Evolutionary conservation across 2,888 invertebrate genomes (phyloP), one percentile per base, ranked within the genome.

Genomic region (Melanchra persicariae): DNA sequence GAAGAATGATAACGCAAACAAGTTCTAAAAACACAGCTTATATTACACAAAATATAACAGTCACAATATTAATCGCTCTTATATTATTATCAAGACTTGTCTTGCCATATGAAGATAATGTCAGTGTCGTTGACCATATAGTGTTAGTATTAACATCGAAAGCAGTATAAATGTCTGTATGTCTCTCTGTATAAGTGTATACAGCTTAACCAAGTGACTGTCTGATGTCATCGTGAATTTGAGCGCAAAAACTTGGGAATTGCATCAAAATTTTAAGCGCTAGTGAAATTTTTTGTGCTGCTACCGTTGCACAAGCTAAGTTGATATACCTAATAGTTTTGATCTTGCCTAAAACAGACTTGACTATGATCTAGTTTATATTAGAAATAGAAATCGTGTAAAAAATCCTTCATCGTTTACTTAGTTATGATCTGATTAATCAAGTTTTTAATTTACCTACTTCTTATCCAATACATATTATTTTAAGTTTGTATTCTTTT

Each of bases 101-200:
- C 0, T 76, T 24, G 8, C 82, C 83, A 63, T 67, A 74, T 47
- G 12, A 9, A 76, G 79, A 55, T 70, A 82, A 82, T 66, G 80
- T 83, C 82, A 82, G 82, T 79, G 82, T 49, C 82, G 24, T 22
- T 70, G 76, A 22, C 80, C 80, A 59, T 73, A 76, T 54, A 10
- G 52, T 37, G 22, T 22, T 2, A 12, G 43, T 43, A 57, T 71
- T 81, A 45, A 63, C 64, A 57, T 30, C 58, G 30, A 57, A 65
- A 63, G 58, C 47, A 49, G 30, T 55, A 66, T 43, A 64, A 54
- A 24, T 55, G 57, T 58, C 49, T 57, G 51, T 43, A 0, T 47
- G 34, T 61, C 6, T 34, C 6, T 34, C 37, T 57, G 58, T 59
- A 37, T 43, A 58, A 6, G 66, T 65, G 45, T 54, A 22, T n/a